These are phyloP conservation scores for Drepana arcuata DNA, from an alignment of 1,140 invertebrate genomes.

Conservation along the genomic window DNA sequence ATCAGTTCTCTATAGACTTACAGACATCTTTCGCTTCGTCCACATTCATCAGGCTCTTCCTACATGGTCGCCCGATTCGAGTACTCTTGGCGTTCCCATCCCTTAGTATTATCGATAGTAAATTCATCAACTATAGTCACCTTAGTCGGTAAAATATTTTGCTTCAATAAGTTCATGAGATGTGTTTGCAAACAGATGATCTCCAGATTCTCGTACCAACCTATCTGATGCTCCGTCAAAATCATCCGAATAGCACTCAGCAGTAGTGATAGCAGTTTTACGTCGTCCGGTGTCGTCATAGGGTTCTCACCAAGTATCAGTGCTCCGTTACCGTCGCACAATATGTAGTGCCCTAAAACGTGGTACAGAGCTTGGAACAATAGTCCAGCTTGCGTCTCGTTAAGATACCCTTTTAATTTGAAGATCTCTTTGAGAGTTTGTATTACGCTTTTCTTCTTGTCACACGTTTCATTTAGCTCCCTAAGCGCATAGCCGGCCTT, in stretches of 20 bases:
- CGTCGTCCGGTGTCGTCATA: slow-evolving; percentile 11
- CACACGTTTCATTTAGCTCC: slow-evolving; percentile 5
- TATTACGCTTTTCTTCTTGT: slow-evolving; percentile 8
- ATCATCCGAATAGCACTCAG: slow-evolving; percentile 16
- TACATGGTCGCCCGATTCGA: no score
- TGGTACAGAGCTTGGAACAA: slow-evolving; percentile 18
- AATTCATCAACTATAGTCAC: no score
- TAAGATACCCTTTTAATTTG: slow-evolving; percentile 13
- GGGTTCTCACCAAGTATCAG: slow-evolving; percentile 9
- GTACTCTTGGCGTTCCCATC: no score
- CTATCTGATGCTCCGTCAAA: slow-evolving; percentile 20
- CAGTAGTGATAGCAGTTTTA: slow-evolving; percentile 9
- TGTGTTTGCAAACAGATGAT: slow-evolving; percentile 14
- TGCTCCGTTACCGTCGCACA: slow-evolving; percentile 8
- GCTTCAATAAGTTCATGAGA: slow-evolving; percentile 20
- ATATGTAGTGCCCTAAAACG: slow-evolving; percentile 9
- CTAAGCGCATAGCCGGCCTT: slow-evolving; percentile 6
- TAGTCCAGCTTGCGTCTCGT: slow-evolving; percentile 12
- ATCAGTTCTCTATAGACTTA: no score
- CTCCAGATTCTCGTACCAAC: slow-evolving; percentile 25
- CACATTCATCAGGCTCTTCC: no score
- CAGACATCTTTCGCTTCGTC: no score
- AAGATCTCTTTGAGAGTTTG: slow-evolving; percentile 11
- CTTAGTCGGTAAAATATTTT: slow-evolving; percentile 16
- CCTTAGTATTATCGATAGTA: no score